Base-by-base conservation (phyloP, 2,888 invertebrate species). In the Agrypnus murinus region DNA sequence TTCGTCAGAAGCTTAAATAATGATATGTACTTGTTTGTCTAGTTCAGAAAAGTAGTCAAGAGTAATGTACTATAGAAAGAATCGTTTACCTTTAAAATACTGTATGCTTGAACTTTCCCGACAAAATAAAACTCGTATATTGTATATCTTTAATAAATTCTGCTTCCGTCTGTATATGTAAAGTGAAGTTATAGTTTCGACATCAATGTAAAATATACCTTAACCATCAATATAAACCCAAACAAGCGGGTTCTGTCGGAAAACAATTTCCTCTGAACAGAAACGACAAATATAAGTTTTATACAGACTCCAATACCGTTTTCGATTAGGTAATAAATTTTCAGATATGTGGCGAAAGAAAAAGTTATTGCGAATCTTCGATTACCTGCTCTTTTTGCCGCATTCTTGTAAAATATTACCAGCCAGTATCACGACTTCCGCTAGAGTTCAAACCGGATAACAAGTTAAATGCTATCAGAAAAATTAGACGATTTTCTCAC, bases 321-420 rank as follows among this genome's bases (percentile, higher is more conserved):
- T 45, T 55, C 68, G 25, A 68, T 68, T 60, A 50, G 38, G 63
- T 40, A 45, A 63, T 68, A 68, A 63, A 68, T 68, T 68, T 57
- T 55, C 48, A 55, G 46, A 68, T 55, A 63, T 63, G 68, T 63
- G 63, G 32, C 38, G 63, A 68, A 68, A 60, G 68, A 55, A 68
- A 48, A 59, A 57, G 55, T 60, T 68, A 63, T 63, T 34, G 63
- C 25, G 45, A 68, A 36, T 68, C 57, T 68, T 46, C 65, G 40
- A 65, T 58, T 45, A 65, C 58, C 58, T 65, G 57, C 63, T 14
- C 34, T 63, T 48, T 45, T 43, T 48, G 9, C 34, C 34, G 19
- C 34, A 36, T 36, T 64, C 53, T 14, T 17, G 14, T 40, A 48
- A 64, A 53, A 64, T 64, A 53, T 53, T 53, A 19, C 63, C 17